A percentile compares a stretch with the other conserved stretches of the same genome.
phyloP scores from a whole-genome alignment of 2,888 invertebrate genomes.

The Tortricodes alternella region DNA sequence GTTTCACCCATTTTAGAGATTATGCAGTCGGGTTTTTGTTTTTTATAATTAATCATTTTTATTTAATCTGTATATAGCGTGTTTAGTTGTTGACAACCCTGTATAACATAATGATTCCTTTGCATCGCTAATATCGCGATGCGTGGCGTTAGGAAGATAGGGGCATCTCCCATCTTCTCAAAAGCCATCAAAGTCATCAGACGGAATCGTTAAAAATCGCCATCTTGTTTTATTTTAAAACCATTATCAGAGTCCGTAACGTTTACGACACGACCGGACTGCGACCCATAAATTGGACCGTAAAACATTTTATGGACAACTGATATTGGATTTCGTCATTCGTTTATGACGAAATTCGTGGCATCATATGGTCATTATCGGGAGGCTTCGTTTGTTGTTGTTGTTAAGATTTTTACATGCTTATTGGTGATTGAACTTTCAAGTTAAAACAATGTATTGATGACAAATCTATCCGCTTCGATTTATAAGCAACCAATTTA shows the following conservation, averaged over 20 bases:
- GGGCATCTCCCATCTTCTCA: too few relatives aligned
- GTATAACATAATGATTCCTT: too few relatives aligned
- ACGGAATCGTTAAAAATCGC: background rate
- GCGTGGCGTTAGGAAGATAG: too few relatives aligned
- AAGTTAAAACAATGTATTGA: background rate
- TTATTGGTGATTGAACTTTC: conserved; percentile 7
- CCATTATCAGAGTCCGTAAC: conserved; percentile 40
- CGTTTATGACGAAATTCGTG: conserved; percentile 27
- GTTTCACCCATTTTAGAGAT: too few relatives aligned
- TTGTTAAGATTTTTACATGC: conserved; percentile 8
- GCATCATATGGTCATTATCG: conserved; percentile 27
- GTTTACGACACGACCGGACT: conserved; percentile 45
- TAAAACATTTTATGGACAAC: conserved; percentile 48
- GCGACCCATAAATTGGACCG: conserved; percentile 44
- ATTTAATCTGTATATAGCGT: too few relatives aligned
- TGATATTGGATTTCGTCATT: conserved; percentile 43
- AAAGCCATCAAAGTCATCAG: background rate
- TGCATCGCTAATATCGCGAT: background rate
- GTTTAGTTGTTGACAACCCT: too few relatives aligned
- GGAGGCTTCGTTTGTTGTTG: conserved; percentile 17
- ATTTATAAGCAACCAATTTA: too few relatives aligned
- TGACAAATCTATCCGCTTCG: too few relatives aligned
- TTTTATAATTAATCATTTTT: too few relatives aligned
- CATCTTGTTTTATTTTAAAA: conserved; percentile 39
- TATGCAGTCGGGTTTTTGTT: too few relatives aligned